Conservation (phyloP, 2,113 vertebrate species). For the Saccopteryx bilineata region DNA sequence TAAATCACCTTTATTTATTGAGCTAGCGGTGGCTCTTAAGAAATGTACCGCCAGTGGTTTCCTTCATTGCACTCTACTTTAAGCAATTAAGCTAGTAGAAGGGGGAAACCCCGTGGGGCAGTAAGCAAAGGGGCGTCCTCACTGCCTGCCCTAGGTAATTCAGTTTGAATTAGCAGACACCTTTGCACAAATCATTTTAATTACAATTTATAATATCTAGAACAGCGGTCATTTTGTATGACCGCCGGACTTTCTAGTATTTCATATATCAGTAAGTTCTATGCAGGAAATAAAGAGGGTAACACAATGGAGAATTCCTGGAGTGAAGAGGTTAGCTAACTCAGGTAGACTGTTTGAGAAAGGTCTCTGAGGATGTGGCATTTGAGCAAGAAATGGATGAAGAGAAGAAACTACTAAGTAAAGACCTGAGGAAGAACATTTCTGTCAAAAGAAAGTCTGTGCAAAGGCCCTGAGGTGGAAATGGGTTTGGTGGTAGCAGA, state of each 20-base stretch:
- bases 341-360: background rate
- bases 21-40: too few species aligned
- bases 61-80: too few species aligned
- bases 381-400: background rate
- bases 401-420: background rate
- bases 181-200: too few species aligned
- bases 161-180: too few species aligned
- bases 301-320: background rate
- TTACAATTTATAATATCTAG: too few species aligned
- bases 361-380: background rate
- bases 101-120: too few species aligned
- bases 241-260: background rate
- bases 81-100: too few species aligned
- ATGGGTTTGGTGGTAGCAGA: background rate
- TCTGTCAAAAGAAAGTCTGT: background rate
- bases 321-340: background rate
- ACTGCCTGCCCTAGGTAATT: too few species aligned
- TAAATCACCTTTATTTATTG: too few species aligned
- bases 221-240: too few species aligned
- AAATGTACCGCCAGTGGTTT: too few species aligned
- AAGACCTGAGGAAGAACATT: background rate
- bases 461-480: background rate
- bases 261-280: constrained; percentile 11
- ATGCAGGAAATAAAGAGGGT: background rate
- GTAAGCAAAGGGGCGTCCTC: too few species aligned